Conservation (phyloP, 2,113 vertebrate species). For the Eretmochelys imbricata region DNA sequence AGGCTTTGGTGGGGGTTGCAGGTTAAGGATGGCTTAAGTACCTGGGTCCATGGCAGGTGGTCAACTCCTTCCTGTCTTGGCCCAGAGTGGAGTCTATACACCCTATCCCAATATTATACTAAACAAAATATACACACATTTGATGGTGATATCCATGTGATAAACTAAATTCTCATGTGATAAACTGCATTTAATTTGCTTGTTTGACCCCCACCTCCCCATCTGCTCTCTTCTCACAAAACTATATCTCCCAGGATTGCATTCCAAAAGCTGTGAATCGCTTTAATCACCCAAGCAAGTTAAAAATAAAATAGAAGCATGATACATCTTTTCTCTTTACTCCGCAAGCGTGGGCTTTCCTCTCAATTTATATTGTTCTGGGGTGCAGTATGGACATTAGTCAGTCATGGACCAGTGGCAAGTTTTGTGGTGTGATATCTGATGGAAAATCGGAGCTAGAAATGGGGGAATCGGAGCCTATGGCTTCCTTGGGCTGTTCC, state of each 20-base stretch:
- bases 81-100: not conserved
- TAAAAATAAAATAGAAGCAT: not conserved
- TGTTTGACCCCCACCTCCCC: no score
- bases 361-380: not conserved
- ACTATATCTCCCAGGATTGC: not conserved
- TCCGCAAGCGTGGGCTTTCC: not conserved
- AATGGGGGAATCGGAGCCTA: not conserved
- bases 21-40: not conserved
- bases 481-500: not conserved
- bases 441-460: not conserved
- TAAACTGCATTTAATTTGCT: not conserved
- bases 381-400: not conserved
- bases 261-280: not conserved
- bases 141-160: not conserved
- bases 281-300: not conserved
- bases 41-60: not conserved
- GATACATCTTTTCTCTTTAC: not conserved
- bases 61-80: not conserved
- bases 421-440: not conserved
- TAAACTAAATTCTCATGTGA: not conserved
- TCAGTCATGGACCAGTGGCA: not conserved
- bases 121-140: not conserved
- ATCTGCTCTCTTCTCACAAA: not conserved
- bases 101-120: rapidly evolving
- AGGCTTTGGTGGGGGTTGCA: rapidly evolving